Evolutionary conservation across 2,113 vertebrate genomes (phyloP).

Genomic region (Alaudala cheleensis): DNA sequence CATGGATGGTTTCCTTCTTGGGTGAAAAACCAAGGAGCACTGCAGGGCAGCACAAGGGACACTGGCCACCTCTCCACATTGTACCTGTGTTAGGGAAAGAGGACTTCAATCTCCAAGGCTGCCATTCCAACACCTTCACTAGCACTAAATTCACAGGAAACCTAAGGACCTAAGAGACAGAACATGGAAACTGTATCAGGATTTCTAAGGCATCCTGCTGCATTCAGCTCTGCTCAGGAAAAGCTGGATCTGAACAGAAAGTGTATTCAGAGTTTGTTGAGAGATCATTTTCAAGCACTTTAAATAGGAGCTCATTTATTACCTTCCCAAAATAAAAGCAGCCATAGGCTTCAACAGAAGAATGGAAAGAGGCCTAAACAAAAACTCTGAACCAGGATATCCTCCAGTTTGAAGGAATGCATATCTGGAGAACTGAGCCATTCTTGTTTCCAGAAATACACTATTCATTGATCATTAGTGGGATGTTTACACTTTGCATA

Average conservation of each 20-base stretch:
- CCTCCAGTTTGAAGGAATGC: background rate
- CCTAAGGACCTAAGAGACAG: constrained; percentile 59
- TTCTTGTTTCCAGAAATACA: background rate
- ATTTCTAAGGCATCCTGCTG: constrained; percentile 22
- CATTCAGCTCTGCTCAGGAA: constrained; percentile 7
- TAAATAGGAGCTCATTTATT: background rate
- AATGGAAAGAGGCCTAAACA: background rate
- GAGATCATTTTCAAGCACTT: background rate
- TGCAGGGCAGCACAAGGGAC: constrained; percentile 19
- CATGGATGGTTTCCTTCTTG: background rate
- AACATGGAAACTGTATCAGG: constrained; percentile 41
- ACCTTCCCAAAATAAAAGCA: constrained; percentile 4
- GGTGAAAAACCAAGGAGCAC: background rate
- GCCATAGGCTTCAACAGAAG: background rate
- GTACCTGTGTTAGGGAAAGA: constrained; percentile 55
- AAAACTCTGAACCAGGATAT: background rate
- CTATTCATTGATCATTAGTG: background rate
- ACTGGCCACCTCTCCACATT: background rate
- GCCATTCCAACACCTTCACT: constrained; percentile 62
- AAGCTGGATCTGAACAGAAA: background rate
- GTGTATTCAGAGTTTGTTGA: background rate
- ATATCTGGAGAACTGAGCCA: background rate
- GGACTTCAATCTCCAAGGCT: constrained; percentile 61
- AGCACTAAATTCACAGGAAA: constrained; percentile 65
- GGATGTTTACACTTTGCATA: background rate